Evolutionary conservation across 2,113 vertebrate species (phyloP), one percentile per base, ranked within the genome.

Genomic region (Phaethon lepturus): DNA sequence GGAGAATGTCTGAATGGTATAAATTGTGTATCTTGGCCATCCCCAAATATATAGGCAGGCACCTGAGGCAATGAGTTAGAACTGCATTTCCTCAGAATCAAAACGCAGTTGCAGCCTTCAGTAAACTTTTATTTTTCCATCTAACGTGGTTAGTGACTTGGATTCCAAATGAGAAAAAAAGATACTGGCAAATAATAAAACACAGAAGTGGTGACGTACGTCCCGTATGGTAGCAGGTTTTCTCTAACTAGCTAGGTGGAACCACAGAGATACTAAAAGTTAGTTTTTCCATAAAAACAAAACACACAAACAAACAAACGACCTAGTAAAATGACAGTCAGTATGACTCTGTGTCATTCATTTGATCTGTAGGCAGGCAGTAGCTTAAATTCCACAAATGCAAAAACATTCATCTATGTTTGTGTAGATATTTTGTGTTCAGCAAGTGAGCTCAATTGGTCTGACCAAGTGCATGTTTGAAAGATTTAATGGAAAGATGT

Each of bases 21-120:
- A 63, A 95, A 76, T 24, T 95, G 85, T 95, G 82, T 94, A 73
- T 93, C 89, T 97, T 97, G 94, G 85, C 87, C 44, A 83, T 33
- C 60, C 56, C 35, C 47, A 68, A 79, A 93, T 81, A 42, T 90
- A 95, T 94, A 95, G 64, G 95, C 93, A 93, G 63, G 47, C 78
- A 56, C 40, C 93, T 83, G 38, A 92, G 77, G 71, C 71, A 93
- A 91, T 10, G 25, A 93, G 45, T 87, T 90, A 94, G 76, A 94
- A 79, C 64, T 93, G 86, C 77, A 66, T 94, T 95, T 95, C 68
- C 90, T 84, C 28, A 53, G 63, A 67, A 42, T 67, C 71, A 82
- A 77, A 93, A 85, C 25, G 55, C 31, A 53, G 59, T 82, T 91
- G 60, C 62, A 93, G 87, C 85, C 3, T 5, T 80, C 31, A 40